Conservation (phyloP, 2,113 vertebrate species). For the Callithrix jacchus region DNA sequence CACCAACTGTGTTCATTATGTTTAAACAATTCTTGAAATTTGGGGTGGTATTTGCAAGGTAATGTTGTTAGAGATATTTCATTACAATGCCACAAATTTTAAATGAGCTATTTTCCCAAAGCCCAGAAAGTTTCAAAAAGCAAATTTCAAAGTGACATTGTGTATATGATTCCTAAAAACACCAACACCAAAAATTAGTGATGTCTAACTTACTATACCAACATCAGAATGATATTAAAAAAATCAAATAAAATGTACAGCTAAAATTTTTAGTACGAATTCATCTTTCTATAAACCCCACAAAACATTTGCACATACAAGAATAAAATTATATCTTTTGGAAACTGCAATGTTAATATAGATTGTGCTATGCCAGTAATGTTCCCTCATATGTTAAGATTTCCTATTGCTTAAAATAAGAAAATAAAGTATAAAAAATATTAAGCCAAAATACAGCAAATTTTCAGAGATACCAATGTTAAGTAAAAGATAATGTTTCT, state of each 20-base stretch:
- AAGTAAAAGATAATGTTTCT: background rate
- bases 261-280: constrained; percentile 32
- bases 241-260: constrained; percentile 25
- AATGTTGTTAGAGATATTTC: constrained; percentile 18
- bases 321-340: constrained; percentile 1
- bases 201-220: constrained; percentile 29
- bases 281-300: constrained; percentile 1
- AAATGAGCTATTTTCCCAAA: constrained; percentile 40
- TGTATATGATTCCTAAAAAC: constrained; percentile 28
- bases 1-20: background rate
- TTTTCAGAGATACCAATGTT: background rate
- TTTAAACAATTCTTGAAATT: constrained; percentile 35
- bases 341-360: constrained; percentile 30
- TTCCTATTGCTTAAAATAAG: background rate
- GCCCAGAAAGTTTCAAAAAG: background rate
- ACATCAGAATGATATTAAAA: constrained; percentile 6
- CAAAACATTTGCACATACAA: background rate
- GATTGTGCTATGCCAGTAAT: background rate
- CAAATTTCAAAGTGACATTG: constrained; percentile 31
- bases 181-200: background rate
- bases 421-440: constrained; percentile 10
- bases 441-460: constrained; percentile 32
- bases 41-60: background rate
- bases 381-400: background rate
- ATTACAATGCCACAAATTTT: constrained; percentile 37